Evolutionary conservation across 2,113 vertebrate species (phyloP).

Genomic region (Tenebrosternarchus preto): DNA sequence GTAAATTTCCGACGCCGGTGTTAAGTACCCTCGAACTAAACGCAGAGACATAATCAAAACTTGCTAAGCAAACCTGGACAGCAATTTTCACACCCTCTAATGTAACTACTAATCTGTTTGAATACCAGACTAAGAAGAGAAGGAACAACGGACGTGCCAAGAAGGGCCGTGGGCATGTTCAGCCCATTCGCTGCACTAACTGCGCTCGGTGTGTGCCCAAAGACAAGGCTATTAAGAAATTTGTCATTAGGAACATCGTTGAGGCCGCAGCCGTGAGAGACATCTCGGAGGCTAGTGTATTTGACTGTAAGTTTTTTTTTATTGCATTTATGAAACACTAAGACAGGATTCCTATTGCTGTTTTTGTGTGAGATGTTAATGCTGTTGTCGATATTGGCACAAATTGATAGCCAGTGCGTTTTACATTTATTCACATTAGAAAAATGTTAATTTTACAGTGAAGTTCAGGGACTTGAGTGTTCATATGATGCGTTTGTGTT

Average conservation of each 20-base stretch:
- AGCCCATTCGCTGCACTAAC: constrained; percentile 96
- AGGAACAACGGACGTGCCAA: constrained; percentile 95
- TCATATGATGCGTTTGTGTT: background rate
- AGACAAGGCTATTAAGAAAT: constrained; percentile 98
- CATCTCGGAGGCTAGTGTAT: constrained; percentile 93
- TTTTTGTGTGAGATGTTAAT: background rate
- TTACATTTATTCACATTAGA: background rate
- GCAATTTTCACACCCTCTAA: too few relatives aligned
- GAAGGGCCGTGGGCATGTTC: constrained; percentile 94
- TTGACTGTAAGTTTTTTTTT: constrained; percentile 89
- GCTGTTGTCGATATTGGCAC: background rate
- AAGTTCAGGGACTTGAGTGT: background rate
- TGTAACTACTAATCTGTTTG: constrained; percentile 2
- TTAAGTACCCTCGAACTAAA: too few relatives aligned
- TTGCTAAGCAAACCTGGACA: too few relatives aligned
- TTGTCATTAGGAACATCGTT: constrained; percentile 95
- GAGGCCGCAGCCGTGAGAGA: constrained; percentile 93
- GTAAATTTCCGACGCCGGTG: too few relatives aligned
- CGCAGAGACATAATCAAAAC: too few relatives aligned
- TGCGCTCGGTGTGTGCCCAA: constrained; percentile 95
- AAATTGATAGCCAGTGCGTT: background rate
- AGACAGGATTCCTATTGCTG: background rate
- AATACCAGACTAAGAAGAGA: constrained; percentile 88
- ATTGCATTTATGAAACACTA: background rate
- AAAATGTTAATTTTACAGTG: background rate